Evolutionary conservation across 2,113 vertebrate species (phyloP).

Genomic region (Lipophrys pholis): DNA sequence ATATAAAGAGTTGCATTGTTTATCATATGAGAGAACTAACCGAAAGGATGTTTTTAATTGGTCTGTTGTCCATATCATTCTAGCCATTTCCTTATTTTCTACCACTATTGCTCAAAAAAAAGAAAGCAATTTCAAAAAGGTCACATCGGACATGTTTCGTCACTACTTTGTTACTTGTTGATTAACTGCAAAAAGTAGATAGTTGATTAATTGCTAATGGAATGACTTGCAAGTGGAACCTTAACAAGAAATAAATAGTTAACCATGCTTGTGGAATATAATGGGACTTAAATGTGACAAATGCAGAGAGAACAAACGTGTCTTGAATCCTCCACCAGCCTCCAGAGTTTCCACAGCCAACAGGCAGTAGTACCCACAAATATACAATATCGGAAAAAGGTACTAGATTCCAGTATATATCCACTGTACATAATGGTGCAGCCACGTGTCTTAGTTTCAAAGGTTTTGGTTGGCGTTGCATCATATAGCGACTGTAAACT

Average conservation of each 20-base stretch:
- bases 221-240: not conserved
- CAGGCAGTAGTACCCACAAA: not conserved
- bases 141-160: not conserved
- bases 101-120: not conserved
- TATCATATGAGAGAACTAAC: no score
- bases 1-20: not conserved
- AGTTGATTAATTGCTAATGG: not conserved
- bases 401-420: not conserved
- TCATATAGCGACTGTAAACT: not conserved
- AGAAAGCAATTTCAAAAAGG: not conserved
- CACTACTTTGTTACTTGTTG: not conserved
- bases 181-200: not conserved
- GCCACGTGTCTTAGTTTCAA: slow-evolving; percentile 11
- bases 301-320: not conserved
- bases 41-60: not conserved
- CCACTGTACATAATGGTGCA: slow-evolving; percentile 15
- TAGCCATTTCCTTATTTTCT: not conserved
- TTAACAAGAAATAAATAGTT: not conserved
- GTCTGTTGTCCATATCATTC: not conserved
- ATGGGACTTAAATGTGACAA: not conserved
- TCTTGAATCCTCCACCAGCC: no score
- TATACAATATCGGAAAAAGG: not conserved
- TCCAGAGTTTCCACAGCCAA: not conserved
- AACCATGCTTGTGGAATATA: slow-evolving; percentile 4
- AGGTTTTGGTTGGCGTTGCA: slow-evolving; percentile 10